Conservation (phyloP, 2,797 vertebrate species). For the Eremophila alpestris region DNA sequence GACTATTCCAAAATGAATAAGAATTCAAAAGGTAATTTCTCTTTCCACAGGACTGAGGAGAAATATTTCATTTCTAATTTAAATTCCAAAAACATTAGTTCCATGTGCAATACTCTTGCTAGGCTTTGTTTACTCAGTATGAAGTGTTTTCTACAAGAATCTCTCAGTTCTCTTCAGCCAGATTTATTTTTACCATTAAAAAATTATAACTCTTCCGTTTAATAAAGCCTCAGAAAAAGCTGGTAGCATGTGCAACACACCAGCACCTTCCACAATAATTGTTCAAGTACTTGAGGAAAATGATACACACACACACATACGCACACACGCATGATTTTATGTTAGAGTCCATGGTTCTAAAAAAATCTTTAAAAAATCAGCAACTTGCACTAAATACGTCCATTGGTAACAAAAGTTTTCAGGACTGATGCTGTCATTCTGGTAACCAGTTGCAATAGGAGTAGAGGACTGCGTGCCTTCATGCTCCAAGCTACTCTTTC, state of each 20-base stretch:
- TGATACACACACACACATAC: neutral
- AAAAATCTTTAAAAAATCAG: neutral
- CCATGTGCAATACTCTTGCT: neutral
- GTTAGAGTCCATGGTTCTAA: neutral
- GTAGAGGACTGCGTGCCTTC: neutral
- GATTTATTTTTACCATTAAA: slow-evolving; percentile 35
- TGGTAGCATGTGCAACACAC: neutral
- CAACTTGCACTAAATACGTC: slow-evolving; percentile 47
- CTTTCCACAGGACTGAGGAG: neutral
- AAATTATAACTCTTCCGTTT: slow-evolving; percentile 46
- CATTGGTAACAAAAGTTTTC: slow-evolving; percentile 64
- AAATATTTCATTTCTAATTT: slow-evolving; percentile 5
- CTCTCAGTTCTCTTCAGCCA: slow-evolving; percentile 13
- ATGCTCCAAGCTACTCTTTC: slow-evolving; percentile 9
- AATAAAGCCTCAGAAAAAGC: slow-evolving; percentile 46
- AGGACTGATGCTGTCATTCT: neutral
- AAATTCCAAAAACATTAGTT: slow-evolving; percentile 38
- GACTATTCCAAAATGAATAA: neutral
- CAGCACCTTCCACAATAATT: slow-evolving; percentile 32
- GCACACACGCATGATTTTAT: neutral
- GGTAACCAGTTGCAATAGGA: neutral
- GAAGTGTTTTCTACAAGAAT: slow-evolving; percentile 31
- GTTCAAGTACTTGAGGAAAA: slow-evolving; percentile 34
- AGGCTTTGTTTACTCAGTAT: slow-evolving; percentile 64
- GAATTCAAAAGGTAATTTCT: neutral